Percentiles rank a stretch among this genome's conserved stretches.
phyloP scores from a whole-genome alignment of 2,888 invertebrate species.

The Agrochola litura region DNA sequence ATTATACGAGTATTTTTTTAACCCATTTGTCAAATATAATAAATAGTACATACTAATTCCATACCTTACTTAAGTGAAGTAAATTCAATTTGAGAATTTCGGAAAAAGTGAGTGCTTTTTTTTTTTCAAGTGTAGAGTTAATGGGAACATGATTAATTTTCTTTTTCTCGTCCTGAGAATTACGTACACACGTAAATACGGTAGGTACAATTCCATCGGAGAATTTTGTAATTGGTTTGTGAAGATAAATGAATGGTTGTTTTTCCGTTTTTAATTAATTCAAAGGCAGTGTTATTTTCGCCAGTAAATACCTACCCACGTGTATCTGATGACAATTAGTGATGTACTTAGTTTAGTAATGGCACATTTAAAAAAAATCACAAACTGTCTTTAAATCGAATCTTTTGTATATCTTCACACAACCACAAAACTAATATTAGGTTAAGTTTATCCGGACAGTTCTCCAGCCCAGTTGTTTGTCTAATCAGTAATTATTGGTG shows the following conservation, averaged over 20 bases:
- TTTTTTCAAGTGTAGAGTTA: not conserved
- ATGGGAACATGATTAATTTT: not conserved
- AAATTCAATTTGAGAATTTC: not conserved
- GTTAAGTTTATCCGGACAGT: not conserved
- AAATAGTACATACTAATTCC: not conserved
- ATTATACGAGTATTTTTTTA: not conserved
- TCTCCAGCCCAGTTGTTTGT: no score
- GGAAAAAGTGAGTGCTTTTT: not conserved
- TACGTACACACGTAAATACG: not conserved
- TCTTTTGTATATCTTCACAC: not conserved
- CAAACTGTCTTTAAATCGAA: not conserved
- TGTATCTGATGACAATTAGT: not conserved
- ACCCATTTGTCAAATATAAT: not conserved
- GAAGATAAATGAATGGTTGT: not conserved
- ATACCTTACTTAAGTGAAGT: not conserved
- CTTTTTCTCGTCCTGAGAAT: not conserved
- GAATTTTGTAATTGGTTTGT: constrained; percentile 6
- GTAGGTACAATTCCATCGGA: not conserved
- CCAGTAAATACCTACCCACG: not conserved
- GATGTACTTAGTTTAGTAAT: not conserved
- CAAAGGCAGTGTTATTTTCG: not conserved
- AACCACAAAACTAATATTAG: not conserved
- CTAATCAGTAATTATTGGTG: no score
- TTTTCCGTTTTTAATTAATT: not conserved
- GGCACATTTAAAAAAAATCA: not conserved